Conservation (phyloP, 37 sponge, comb jelly and placozoan species). For the Oscarella lobularis region DNA sequence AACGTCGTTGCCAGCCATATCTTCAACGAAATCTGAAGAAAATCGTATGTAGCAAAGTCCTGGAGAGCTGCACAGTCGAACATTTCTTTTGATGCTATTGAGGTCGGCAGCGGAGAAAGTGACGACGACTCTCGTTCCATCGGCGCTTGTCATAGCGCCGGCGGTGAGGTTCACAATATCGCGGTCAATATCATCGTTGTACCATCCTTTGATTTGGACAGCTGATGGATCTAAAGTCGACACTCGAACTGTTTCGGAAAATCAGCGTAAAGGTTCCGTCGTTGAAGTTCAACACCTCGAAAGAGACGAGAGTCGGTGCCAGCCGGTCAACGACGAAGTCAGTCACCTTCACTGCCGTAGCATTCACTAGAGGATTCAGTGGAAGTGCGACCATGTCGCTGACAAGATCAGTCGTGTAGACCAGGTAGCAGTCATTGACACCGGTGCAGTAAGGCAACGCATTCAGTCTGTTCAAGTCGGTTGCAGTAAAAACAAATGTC, state of each 20-base stretch:
- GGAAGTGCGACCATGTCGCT: conserved; percentile 63
- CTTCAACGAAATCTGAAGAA: conserved; percentile 25
- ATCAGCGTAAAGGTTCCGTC: conserved; percentile 21
- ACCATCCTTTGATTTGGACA: conserved; percentile 14
- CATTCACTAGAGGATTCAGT: neutral
- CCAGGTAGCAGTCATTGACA: conserved; percentile 36
- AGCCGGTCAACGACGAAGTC: conserved; percentile 6
- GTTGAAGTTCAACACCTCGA: neutral
- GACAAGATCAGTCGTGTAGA: conserved; percentile 29
- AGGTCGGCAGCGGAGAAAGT: conserved; percentile 12
- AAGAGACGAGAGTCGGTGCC: neutral
- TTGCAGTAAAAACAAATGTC: conserved; percentile 28
- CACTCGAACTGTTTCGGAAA: conserved; percentile 37
- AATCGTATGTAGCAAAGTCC: conserved; percentile 51
- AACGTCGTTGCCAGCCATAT: conserved; percentile 44
- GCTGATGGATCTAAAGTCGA: conserved; percentile 19
- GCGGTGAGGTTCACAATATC: neutral
- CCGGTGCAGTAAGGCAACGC: conserved; percentile 35
- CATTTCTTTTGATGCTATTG: conserved; percentile 37
- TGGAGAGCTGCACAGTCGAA: conserved; percentile 18
- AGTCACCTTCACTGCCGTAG: neutral
- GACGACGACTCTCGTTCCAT: conserved; percentile 6
- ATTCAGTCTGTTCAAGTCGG: conserved; percentile 53
- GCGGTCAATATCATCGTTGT: neutral
- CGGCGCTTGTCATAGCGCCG: neutral